phyloP scores from a whole-genome alignment of 2,888 invertebrate species.

The Zygothrica quintamaculata region DNA sequence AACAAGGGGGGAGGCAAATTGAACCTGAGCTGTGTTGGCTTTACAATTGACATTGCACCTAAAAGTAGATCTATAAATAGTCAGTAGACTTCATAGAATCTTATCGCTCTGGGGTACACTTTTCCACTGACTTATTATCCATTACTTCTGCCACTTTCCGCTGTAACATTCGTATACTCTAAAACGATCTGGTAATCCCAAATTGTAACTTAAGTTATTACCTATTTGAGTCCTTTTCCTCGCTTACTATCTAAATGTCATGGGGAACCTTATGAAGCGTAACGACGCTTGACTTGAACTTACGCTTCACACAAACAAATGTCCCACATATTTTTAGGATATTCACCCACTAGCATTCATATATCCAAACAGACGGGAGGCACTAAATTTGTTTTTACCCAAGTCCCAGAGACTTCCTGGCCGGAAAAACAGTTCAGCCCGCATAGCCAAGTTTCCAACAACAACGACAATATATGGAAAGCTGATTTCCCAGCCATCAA shows the following conservation, averaged over 20 bases:
- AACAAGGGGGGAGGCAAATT: slow-evolving; percentile 48
- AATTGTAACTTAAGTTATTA: neutral
- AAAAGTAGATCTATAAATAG: slow-evolving; percentile 56
- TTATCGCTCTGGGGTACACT: slow-evolving; percentile 59
- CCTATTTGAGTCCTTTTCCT: neutral
- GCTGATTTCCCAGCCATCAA: slow-evolving; percentile 62
- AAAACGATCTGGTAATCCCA: slow-evolving; percentile 2
- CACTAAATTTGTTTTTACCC: slow-evolving; percentile 41
- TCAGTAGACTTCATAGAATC: slow-evolving; percentile 11
- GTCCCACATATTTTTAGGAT: slow-evolving; percentile 26
- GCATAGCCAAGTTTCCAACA: slow-evolving; percentile 56
- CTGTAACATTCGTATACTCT: neutral
- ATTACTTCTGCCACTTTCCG: slow-evolving; percentile 19
- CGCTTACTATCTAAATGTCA: slow-evolving; percentile 3
- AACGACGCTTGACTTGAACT: slow-evolving; percentile 22
- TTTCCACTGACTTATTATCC: slow-evolving; percentile 58
- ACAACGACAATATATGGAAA: slow-evolving; percentile 9
- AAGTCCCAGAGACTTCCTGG: slow-evolving; percentile 33
- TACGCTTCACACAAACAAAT: slow-evolving; percentile 27
- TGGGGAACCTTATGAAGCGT: no score
- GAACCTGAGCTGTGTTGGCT: slow-evolving; percentile 64
- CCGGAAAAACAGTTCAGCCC: slow-evolving; percentile 55
- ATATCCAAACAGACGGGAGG: slow-evolving; percentile 29
- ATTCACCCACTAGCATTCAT: neutral
- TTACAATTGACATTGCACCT: slow-evolving; percentile 66